Base-by-base conservation (phyloP, 1,140 invertebrate genomes). In the Pachyrhynchus sulphureomaculatus region DNA sequence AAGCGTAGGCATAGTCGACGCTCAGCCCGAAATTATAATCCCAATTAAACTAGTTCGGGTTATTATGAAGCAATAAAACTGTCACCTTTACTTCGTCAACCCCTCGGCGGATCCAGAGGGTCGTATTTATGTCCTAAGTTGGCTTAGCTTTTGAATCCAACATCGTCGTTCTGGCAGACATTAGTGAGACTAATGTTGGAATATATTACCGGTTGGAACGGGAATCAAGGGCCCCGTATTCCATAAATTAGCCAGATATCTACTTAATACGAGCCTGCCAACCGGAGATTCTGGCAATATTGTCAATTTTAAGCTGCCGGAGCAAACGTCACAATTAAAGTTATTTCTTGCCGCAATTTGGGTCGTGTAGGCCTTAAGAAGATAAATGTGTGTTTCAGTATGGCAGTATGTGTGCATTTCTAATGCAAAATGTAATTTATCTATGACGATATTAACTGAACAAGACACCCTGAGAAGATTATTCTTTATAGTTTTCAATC, bases 241-340 rank as follows among this genome's bases (percentile, higher is more conserved):
- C 69, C 68, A 74, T 74, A 74, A 74, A 74, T 74, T 73, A 73
- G 65, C 65, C 64, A 72, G 71, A 74, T 74, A 72, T 72, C 71
- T 74, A 61, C 72, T 72, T 74, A 74, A 74, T 74, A 74, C 72
- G 70, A 67, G 68, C 70, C 70, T 72, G 70, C 68, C 70, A 72
- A 53, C 66, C 68, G 59, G 64, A 72, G 70, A 72, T 72, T 72
- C 65, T 59, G 63, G 58, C 61, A 64, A 66, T 62, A 68, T 66
- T 72, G 70, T 72, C 70, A 67, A 72, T 72, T 68, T 67, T 59
- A 59, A 58, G 64, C 65, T 41, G 47, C 37, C 32, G 44, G 47
- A 32, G 59, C 59, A 62, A 23, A 53, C 51, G 59, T 53, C 51
- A 62, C 51, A 62, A 62, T 53, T 54, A 62, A 62, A 29, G 59